Percentiles rank a stretch among this genome's conserved stretches.
phyloP scores from a whole-genome alignment of 1,140 invertebrate species.

The Parapsyche elsis region DNA sequence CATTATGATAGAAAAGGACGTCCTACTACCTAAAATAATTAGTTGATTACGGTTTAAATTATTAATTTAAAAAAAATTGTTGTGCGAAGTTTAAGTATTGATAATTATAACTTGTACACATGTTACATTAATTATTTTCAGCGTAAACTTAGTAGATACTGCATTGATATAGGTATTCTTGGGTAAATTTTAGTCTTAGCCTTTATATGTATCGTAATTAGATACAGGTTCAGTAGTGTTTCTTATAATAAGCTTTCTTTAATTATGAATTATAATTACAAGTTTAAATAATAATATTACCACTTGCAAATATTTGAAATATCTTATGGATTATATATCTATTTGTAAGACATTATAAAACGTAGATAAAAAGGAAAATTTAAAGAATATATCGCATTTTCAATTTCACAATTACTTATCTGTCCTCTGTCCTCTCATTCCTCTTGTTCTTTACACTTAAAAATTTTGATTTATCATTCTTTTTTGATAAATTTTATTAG shows the following conservation, averaged over 20 bases:
- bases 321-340: slow-evolving; percentile 69
- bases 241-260: slow-evolving; percentile 69
- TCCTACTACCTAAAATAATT: slow-evolving; percentile 69
- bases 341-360: slow-evolving; percentile 69
- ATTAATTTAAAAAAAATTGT: slow-evolving; percentile 64
- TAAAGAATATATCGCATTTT: slow-evolving; percentile 68
- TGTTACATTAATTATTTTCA: slow-evolving; percentile 55
- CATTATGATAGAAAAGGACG: slow-evolving; percentile 69
- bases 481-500: too few relatives aligned
- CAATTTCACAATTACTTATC: slow-evolving; percentile 25
- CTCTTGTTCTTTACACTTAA: slow-evolving; percentile 11
- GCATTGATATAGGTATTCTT: slow-evolving; percentile 67
- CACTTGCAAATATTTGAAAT: slow-evolving; percentile 69
- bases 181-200: slow-evolving; percentile 67
- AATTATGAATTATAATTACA: slow-evolving; percentile 68
- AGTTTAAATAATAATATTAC: slow-evolving; percentile 70
- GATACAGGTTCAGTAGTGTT: slow-evolving; percentile 67
- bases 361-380: slow-evolving; percentile 70
- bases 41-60: slow-evolving; percentile 71
- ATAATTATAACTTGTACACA: slow-evolving; percentile 57
- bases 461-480: too few relatives aligned
- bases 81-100: slow-evolving; percentile 60
- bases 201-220: slow-evolving; percentile 61
- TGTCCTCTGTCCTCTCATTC: slow-evolving; percentile 30
- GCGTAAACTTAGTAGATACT: slow-evolving; percentile 51